Conservation (phyloP, 2,113 vertebrate genomes). For the Glaucomys volans region DNA sequence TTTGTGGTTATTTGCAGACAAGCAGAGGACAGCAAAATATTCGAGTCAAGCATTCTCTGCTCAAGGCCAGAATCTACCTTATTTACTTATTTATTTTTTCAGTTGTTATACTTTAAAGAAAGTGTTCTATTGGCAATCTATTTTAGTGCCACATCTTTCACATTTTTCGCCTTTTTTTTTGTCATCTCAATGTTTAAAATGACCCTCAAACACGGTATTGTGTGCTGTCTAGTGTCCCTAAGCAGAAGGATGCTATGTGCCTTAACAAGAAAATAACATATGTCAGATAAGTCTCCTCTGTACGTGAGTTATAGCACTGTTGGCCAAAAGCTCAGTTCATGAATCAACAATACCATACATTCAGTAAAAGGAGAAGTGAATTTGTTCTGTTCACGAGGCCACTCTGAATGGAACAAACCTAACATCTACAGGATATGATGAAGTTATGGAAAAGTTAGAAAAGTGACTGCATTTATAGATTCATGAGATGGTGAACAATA, state of each 20-base stretch:
- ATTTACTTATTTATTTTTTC: not conserved
- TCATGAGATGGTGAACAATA: not conserved
- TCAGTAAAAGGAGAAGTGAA: not conserved
- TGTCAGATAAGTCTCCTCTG: not conserved
- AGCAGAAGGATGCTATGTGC: not conserved
- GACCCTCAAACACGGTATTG: not conserved
- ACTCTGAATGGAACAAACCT: not conserved
- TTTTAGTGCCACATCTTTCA: not conserved
- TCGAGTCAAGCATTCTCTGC: not conserved
- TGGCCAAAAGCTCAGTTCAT: not conserved
- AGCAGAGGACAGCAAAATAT: not conserved
- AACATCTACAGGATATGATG: not conserved
- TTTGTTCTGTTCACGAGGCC: not conserved
- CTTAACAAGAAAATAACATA: not conserved
- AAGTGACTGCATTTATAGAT: not conserved
- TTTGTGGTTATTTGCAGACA: not conserved
- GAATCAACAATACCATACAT: not conserved
- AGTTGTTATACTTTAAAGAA: not conserved
- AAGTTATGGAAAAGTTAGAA: not conserved
- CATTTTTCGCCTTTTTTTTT: not conserved
- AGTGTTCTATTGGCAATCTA: not conserved
- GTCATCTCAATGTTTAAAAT: not conserved
- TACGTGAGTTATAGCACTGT: not conserved
- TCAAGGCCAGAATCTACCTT: not conserved
- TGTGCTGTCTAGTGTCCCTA: not conserved